Evolutionary conservation across 2,888 invertebrate genomes (phyloP).

Genomic region (Callosobruchus maculatus): DNA sequence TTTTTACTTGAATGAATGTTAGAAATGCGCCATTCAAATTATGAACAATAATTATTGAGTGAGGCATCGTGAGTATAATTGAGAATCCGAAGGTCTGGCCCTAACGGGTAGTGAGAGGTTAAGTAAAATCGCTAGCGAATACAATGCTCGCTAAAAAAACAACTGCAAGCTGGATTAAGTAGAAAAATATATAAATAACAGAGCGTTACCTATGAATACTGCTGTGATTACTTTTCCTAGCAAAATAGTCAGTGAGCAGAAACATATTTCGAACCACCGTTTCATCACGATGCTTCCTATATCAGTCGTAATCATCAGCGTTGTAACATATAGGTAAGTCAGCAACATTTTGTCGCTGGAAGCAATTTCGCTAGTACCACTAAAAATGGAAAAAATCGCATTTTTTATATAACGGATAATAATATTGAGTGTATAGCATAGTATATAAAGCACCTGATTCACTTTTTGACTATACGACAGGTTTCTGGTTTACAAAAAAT

Average conservation of each 20-base stretch:
- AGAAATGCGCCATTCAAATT: too few species aligned
- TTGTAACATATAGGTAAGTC: constrained; percentile 52
- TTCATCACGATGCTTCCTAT: constrained; percentile 53
- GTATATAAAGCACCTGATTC: too few species aligned
- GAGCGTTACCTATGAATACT: constrained; percentile 14
- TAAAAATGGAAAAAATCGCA: constrained; percentile 7
- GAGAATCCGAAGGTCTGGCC: too few species aligned
- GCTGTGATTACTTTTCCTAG: constrained; percentile 31
- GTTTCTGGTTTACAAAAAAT: too few species aligned
- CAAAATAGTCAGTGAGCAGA: constrained; percentile 51
- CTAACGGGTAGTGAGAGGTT: too few species aligned
- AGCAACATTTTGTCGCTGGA: constrained; percentile 13
- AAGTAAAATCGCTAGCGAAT: too few species aligned
- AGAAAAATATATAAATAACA: not conserved
- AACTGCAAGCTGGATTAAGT: too few species aligned
- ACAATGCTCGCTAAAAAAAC: too few species aligned
- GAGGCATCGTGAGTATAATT: too few species aligned
- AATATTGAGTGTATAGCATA: not conserved
- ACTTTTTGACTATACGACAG: too few species aligned
- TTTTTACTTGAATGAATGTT: too few species aligned
- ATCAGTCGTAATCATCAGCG: constrained; percentile 53
- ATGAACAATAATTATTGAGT: too few species aligned
- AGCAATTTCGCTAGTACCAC: constrained; percentile 2
- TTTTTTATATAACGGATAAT: not conserved
- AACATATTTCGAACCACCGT: constrained; percentile 51